Conservation (phyloP, 2,888 invertebrate genomes). For the Cryptus viduatorius region DNA sequence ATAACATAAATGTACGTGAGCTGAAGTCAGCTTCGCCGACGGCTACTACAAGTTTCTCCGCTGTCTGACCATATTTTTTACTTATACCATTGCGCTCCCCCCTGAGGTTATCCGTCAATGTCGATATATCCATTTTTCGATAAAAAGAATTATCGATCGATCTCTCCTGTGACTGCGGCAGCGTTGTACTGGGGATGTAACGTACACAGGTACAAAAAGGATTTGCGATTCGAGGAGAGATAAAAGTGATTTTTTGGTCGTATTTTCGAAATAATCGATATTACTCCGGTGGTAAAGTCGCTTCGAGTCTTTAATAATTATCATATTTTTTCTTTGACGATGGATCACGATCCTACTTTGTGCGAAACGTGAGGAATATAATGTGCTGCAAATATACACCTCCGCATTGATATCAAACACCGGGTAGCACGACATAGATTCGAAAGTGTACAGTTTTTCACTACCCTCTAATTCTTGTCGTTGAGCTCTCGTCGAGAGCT, state of each 20-base stretch:
- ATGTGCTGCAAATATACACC: constrained; percentile 28
- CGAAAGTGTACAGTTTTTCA: constrained; percentile 37
- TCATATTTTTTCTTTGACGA: too few species aligned
- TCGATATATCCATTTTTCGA: not conserved
- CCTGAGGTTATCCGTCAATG: not conserved
- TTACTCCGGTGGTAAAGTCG: too few species aligned
- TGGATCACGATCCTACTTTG: not conserved
- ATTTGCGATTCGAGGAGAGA: too few species aligned
- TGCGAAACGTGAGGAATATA: not conserved
- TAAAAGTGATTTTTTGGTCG: too few species aligned
- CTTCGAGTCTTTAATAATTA: too few species aligned
- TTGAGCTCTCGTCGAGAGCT: constrained; percentile 22
- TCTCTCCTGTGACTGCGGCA: not conserved
- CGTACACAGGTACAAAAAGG: too few species aligned
- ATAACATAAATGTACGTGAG: not conserved
- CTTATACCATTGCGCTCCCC: not conserved
- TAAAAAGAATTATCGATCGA: constrained; percentile 8
- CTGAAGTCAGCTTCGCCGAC: not conserved
- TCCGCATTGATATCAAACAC: not conserved
- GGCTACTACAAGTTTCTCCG: not conserved
- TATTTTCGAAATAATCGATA: too few species aligned
- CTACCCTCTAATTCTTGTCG: constrained; percentile 51
- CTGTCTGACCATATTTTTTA: constrained; percentile 17
- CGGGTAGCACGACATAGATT: constrained; percentile 28
- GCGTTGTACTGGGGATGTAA: too few species aligned